Evolutionary conservation across 2,888 invertebrate species (phyloP), one percentile per base, ranked within the genome.

Genomic region (Yponomeuta malinellus): DNA sequence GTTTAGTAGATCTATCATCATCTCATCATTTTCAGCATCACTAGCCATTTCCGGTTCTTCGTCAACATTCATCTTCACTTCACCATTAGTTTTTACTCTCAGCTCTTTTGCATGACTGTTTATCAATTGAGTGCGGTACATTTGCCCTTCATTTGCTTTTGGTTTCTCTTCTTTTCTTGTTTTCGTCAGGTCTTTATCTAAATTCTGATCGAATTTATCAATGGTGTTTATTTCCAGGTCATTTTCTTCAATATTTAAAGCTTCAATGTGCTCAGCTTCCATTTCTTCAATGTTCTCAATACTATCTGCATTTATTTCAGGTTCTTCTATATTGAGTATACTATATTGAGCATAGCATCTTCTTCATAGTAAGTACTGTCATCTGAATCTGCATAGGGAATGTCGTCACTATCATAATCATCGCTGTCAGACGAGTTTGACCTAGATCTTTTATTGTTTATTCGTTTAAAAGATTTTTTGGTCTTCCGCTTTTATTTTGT

Each of bases 301-400:
- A 48, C 10, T 71, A 63, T 69, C 48, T 72, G 70, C 68, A 69
- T 71, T 71, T 71, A 69, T 69, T 52, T 71, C 71, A 71, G 69
- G 69, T 70, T 71, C 70, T 69, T 71, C 70, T 69, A 71, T 52
- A 71, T 71, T 69, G 65, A 71, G 37, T 71, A 65, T 70, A n/a
- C n/a, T n/a, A n/a, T n/a, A n/a, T n/a, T n/a, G n/a, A 69, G 69
- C 67, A 69, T 63, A 69, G 64, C 64, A 63, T 63, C 64, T 63
- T 23, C 64, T 63, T 31, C 63, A 70, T 66, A 70, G 63, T 66
- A 69, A 73, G 69, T 71, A 70, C 72, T 72, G 12, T 72, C 71
- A 70, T 72, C 72, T 72, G 72, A 72, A 65, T 73, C 73, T 71
- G 73, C 73, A 68, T 71, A 71, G 71, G 48, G 48, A 63, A 65